phyloP scores from a whole-genome alignment of 2,797 vertebrate genomes.

The Enteromius afrohamiltoni region DNA sequence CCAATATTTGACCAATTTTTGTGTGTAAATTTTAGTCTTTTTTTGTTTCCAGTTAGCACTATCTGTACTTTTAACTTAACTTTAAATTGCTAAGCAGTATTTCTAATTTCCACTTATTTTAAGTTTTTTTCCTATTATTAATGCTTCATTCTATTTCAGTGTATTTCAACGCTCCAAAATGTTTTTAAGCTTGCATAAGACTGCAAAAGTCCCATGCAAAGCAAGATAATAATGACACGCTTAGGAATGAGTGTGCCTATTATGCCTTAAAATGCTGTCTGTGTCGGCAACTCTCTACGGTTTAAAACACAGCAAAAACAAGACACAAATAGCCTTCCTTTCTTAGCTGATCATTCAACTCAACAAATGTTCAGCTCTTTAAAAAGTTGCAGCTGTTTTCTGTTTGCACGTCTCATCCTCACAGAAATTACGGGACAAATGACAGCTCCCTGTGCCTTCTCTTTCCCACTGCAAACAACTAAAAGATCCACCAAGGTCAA shows the following conservation, averaged over 20 bases:
- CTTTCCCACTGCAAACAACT: conserved; percentile 5
- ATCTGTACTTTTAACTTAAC: not conserved
- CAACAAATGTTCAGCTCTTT: not conserved
- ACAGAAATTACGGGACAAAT: conserved; percentile 8
- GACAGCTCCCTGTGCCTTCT: conserved; percentile 35
- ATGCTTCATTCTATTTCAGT: not conserved
- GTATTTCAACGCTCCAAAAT: not conserved
- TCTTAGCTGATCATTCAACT: conserved; percentile 1
- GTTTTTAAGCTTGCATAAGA: not conserved
- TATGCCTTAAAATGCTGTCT: not conserved
- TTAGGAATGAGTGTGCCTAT: not conserved
- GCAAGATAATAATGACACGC: not conserved
- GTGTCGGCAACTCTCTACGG: not conserved
- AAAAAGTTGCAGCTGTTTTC: not conserved
- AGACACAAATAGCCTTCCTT: not conserved
- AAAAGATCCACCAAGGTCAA: conserved; percentile 44
- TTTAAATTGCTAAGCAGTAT: not conserved
- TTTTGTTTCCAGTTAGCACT: not conserved
- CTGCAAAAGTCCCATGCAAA: not conserved
- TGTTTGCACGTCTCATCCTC: not conserved
- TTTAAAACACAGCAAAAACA: not conserved
- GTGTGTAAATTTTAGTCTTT: too few relatives aligned
- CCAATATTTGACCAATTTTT: too few relatives aligned
- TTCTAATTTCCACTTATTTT: not conserved
- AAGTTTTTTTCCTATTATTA: not conserved